Conservation (phyloP, 2,888 invertebrate species). For the Ennomos erosarius region DNA sequence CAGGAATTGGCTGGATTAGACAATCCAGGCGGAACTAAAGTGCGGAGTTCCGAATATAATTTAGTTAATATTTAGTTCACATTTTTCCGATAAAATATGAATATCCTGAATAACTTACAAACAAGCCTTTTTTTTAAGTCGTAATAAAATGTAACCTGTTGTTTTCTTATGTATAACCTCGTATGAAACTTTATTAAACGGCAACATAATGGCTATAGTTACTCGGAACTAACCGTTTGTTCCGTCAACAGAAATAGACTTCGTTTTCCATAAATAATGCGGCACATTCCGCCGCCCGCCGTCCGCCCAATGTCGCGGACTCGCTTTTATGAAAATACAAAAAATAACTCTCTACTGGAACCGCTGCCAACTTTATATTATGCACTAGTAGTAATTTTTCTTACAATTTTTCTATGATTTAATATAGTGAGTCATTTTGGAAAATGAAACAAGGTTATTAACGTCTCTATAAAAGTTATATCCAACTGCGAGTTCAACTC, state of each 20-base stretch:
- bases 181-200: not conserved
- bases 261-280: constrained; percentile 31
- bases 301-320: constrained; percentile 25
- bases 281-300: constrained; percentile 27
- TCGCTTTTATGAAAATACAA: constrained; percentile 21
- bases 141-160: too few species aligned
- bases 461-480: constrained; percentile 10
- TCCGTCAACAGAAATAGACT: constrained; percentile 32
- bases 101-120: too few species aligned
- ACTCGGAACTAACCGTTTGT: constrained; percentile 9
- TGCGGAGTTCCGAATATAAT: too few species aligned
- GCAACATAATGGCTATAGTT: constrained; percentile 3
- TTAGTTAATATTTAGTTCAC: too few species aligned
- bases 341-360: constrained; percentile 12
- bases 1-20: not conserved
- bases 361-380: constrained; percentile 22
- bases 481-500: not conserved
- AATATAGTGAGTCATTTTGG: constrained; percentile 8
- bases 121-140: too few species aligned
- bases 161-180: too few species aligned
- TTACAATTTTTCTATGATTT: constrained; percentile 23
- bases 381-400: constrained; percentile 11
- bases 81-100: too few species aligned
- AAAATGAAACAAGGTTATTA: not conserved
- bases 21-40: too few species aligned